phyloP scores from a whole-genome alignment of 2,113 vertebrate genomes.

The Proterorhinus semilunaris region DNA sequence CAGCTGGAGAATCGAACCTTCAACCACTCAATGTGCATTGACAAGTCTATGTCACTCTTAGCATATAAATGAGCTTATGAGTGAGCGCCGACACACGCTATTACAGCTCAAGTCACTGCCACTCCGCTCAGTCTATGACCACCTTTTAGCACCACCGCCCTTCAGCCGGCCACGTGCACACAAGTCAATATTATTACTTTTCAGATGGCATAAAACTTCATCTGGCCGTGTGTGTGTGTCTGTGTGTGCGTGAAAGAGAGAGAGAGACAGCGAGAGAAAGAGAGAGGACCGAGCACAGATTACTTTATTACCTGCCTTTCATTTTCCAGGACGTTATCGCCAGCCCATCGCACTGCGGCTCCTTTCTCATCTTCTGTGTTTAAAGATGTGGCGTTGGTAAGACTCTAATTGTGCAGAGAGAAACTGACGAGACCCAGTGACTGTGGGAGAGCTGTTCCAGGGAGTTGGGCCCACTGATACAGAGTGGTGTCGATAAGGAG shows the following conservation, averaged over 20 bases:
- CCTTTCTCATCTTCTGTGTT: constrained; percentile 6
- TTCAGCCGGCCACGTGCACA: constrained; percentile 41
- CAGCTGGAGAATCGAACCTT: constrained; percentile 44
- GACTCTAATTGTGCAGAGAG: constrained; percentile 39
- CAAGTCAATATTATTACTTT: constrained; percentile 70
- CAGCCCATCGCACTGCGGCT: constrained; percentile 24
- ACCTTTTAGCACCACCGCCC: constrained; percentile 54
- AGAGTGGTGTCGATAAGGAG: not conserved
- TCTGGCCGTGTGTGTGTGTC: constrained; percentile 38
- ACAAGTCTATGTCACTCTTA: constrained; percentile 22
- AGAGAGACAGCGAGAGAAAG: constrained; percentile 1
- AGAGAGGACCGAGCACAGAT: constrained; percentile 38
- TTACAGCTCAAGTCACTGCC: constrained; percentile 58
- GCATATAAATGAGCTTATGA: constrained; percentile 57
- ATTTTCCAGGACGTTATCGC: constrained; percentile 55
- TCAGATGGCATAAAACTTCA: constrained; percentile 61
- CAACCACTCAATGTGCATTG: constrained; percentile 22
- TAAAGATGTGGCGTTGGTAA: constrained; percentile 25
- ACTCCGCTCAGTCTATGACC: constrained; percentile 45
- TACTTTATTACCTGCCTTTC: constrained; percentile 60
- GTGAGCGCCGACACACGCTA: constrained; percentile 50
- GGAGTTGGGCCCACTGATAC: constrained; percentile 3
- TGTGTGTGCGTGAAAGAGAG: not conserved
- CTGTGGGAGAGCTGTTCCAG: constrained; percentile 11
- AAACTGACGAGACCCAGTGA: constrained; percentile 11